Base-by-base conservation (phyloP, 37 sponge, comb jelly and placozoan genomes). In the Axinella damicornis region DNA sequence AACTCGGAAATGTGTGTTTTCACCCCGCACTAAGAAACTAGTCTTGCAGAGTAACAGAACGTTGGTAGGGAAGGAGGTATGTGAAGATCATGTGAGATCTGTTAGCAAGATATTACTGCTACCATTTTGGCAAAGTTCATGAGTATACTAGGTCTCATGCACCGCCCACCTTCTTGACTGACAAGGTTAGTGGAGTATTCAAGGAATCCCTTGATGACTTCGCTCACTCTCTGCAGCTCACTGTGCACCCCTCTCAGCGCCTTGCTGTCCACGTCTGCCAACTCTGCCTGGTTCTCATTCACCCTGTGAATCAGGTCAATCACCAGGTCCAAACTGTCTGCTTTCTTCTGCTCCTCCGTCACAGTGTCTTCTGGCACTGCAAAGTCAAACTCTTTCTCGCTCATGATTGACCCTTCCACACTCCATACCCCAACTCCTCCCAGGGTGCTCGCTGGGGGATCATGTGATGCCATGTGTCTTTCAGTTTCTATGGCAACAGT, bases 151-250 rank as follows among this genome's bases (percentile, higher is more conserved):
- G 46, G 9, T n/a, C n/a, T n/a, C n/a, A n/a, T n/a, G n/a, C 46
- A 46, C 46, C 9, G 46, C 46, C 25, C 11, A 76, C 85, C 77
- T 85, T 85, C 77, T 33, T 55, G n/a, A 24, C 52, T 54, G 9
- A 76, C 40, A 34, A 66, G 37, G 13, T 65, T 22, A 21, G 68
- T 69, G 59, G 85, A 85, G 28, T 76, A 65, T 19, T 76, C 77
- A 28, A 85, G 32, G 37, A 75, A 68, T 0, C 28, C 27, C 34
- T 31, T 36, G 21, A 85, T 67, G 22, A 66, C 38, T 0, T 85
- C 22, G 59, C 77, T 55, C 38, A 85, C 69, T 52, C n/a, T 85
- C 28, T 52, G 37, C 25, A 76, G 68, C 57, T 85, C 39, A 53
- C 20, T n/a, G 27, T 81, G 71, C 27, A 81, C 39, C 14, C 0